phyloP scores from a whole-genome alignment of 2,888 invertebrate genomes.

The Perdita meconis region DNA sequence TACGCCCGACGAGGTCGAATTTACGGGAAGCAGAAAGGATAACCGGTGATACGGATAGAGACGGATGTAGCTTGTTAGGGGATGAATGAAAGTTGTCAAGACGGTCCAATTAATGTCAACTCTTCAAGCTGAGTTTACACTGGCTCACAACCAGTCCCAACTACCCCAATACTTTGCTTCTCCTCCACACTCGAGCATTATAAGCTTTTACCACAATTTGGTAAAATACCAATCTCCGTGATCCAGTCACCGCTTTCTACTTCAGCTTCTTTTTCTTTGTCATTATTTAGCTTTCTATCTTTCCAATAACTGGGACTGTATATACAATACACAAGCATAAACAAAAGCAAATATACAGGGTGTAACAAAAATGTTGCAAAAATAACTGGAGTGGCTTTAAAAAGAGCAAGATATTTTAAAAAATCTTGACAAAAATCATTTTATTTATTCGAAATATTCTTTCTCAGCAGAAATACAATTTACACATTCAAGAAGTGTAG shows the following conservation, averaged over 20 bases:
- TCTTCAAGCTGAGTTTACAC: conserved; percentile 81
- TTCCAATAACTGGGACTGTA: background rate
- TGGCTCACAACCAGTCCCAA: conserved; percentile 77
- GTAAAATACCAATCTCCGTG: conserved; percentile 35
- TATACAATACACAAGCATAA: too few relatives aligned
- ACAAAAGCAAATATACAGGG: too few relatives aligned
- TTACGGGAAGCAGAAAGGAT: conserved; percentile 47
- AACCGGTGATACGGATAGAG: conserved; percentile 77
- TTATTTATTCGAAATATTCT: too few relatives aligned
- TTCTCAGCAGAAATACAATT: too few relatives aligned
- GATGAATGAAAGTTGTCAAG: conserved; percentile 84
- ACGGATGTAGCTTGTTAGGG: conserved; percentile 83
- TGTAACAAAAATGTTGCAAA: too few relatives aligned
- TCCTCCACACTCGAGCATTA: conserved; percentile 58
- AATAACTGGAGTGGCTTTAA: too few relatives aligned
- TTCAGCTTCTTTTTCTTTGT: conserved; percentile 1
- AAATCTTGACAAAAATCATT: too few relatives aligned
- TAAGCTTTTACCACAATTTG: conserved; percentile 71
- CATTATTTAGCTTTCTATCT: background rate
- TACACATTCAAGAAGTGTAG: too few relatives aligned
- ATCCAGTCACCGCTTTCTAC: background rate
- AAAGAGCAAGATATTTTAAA: too few relatives aligned
- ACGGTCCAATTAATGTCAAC: conserved; percentile 84
- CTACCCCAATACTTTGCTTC: conserved; percentile 33
- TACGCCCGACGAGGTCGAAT: conserved; percentile 54